Percentiles rank a stretch among this genome's conserved stretches.
phyloP scores from a whole-genome alignment of 2,797 vertebrate species.

The Apogon talboti region DNA sequence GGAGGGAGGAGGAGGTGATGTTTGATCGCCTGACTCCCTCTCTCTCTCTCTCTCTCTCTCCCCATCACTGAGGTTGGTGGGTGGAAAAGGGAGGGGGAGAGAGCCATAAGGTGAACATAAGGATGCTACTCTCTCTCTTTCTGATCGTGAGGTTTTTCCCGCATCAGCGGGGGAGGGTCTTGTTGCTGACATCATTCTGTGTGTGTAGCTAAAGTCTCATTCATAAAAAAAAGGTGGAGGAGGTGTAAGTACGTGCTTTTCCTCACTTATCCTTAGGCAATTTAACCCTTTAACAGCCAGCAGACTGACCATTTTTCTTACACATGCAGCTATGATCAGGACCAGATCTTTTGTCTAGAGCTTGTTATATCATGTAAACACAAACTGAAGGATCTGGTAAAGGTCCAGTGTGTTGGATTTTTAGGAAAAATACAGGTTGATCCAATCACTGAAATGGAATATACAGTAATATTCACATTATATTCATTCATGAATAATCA shows the following conservation, averaged over 20 bases:
- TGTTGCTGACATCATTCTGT: slow-evolving; percentile 58
- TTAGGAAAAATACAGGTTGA: too few species aligned
- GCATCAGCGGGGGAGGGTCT: slow-evolving; percentile 65
- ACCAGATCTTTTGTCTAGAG: too few species aligned
- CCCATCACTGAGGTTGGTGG: not conserved
- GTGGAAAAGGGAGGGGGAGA: slow-evolving; percentile 3
- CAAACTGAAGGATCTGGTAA: too few species aligned
- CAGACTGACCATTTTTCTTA: not conserved
- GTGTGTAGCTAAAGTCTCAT: slow-evolving; percentile 51
- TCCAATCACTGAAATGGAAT: too few species aligned
- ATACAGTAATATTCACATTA: too few species aligned
- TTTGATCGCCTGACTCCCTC: not conserved
- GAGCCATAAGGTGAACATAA: slow-evolving; percentile 7
- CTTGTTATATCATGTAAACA: too few species aligned
- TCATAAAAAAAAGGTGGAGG: slow-evolving; percentile 63
- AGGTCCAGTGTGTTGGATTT: too few species aligned
- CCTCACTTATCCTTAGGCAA: slow-evolving; percentile 9
- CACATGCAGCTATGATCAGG: too few species aligned
- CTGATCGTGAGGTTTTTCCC: slow-evolving; percentile 76
- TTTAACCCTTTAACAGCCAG: not conserved
- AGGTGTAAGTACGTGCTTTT: slow-evolving; percentile 18
- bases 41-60: not conserved
- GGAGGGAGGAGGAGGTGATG: slow-evolving; percentile 8
- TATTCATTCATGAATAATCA: too few species aligned
- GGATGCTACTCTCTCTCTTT: slow-evolving; percentile 18